phyloP scores from a whole-genome alignment of 2,797 vertebrate genomes.

The Periophthalmus magnuspinnatus region DNA sequence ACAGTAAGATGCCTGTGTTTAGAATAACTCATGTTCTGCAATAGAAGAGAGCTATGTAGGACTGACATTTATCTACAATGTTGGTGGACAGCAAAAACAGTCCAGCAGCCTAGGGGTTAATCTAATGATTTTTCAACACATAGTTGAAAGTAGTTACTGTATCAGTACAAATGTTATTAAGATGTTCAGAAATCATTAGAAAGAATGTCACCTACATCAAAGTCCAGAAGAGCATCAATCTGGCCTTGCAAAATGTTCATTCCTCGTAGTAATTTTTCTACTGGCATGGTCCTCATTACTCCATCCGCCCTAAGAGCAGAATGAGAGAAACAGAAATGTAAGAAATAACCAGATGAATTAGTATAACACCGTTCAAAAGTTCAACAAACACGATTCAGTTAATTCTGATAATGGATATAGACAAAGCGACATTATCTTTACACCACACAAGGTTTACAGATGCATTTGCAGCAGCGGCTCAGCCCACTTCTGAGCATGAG shows the following conservation, averaged over 20 bases:
- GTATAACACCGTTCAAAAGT: background rate
- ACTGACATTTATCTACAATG: background rate
- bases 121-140: background rate
- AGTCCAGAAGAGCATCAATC: conserved; percentile 96
- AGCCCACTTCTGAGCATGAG: conserved; percentile 31
- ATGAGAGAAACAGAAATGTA: conserved; percentile 2
- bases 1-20: too few relatives aligned
- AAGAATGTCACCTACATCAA: conserved; percentile 84
- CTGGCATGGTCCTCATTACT: conserved; percentile 95
- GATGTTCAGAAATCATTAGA: background rate
- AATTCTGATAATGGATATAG: conserved; percentile 7
- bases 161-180: background rate
- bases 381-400: background rate
- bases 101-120: background rate
- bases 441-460: conserved; percentile 8
- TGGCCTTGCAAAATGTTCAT: conserved; percentile 97
- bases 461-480: conserved; percentile 20
- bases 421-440: background rate
- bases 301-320: conserved; percentile 85
- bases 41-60: background rate
- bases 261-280: conserved; percentile 95
- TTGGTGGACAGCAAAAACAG: background rate
- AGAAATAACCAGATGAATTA: background rate
- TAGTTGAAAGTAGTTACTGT: background rate
- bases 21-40: too few relatives aligned